Evolutionary conservation across 2,888 invertebrate species (phyloP), one percentile per base, ranked within the genome.

Genomic region (Malachius bipustulatus): DNA sequence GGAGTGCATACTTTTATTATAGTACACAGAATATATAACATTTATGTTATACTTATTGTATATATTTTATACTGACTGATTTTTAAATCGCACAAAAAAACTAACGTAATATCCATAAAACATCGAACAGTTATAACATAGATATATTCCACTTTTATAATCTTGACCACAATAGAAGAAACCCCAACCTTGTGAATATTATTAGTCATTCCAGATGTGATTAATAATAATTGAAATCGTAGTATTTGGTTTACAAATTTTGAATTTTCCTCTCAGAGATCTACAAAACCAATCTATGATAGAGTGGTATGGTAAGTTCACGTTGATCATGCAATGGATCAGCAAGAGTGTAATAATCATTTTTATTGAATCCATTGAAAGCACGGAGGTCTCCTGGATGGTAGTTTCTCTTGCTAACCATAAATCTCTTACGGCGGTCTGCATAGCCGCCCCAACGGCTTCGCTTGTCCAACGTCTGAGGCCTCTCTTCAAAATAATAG

Each of bases 201-300:
- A 36, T 37, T 32, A 8, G 28, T 15, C 16, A 41, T 27, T 26
- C 4, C 26, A 27, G 26, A 32, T 14, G 6, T 30, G 11, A 28
- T 33, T 6, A 4, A n/a, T 11, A 6, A 6, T 26, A 26, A 39
- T 11, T 11, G n/a, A 10, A 11, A 2, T 4, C n/a, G 9, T 10
- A 2, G 34, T 14, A 34, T 34, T 16, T 9, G 32, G 10, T 34
- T 4, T 2, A 15, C n/a, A 6, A 19, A 19, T 8, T n/a, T 8
- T 19, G 6, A 19, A 19, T 19, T 19, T 38, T 32, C 16, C 13
- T 31, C 29, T 30, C n/a, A n/a, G n/a, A n/a, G 34, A 36, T 55
- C 69, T 73, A 74, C 53, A 75, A 66, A 56, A 74, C 67, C 59
- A 72, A 64, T 55, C 74, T 69, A 55, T 71, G 73, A 53, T 71